Evolutionary conservation across 2,888 invertebrate genomes (phyloP), one percentile per base, ranked within the genome.

Genomic region (Philonicus albiceps): DNA sequence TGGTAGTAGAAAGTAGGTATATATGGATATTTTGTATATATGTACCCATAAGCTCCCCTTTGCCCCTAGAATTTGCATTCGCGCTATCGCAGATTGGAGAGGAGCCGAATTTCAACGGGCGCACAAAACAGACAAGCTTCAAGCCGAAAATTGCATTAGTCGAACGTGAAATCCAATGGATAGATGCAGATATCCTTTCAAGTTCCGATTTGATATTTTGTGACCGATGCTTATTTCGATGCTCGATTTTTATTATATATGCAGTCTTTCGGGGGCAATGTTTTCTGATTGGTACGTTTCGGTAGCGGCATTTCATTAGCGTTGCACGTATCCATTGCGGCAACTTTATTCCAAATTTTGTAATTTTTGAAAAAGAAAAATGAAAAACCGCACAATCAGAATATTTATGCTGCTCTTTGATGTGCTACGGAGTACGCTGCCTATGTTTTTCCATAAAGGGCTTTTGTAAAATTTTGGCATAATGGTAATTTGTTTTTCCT

Each of bases 121-220:
- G 31, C n/a, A 40, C 43, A 76, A 76, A 37, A 76, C 37, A 37
- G 40, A 40, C 34, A 76, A 74, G 40, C 40, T 76, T 22, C 19
- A 16, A 40, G 40, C 76, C 19, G 76, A 40, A 76, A 76, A 76
- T 76, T 76, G 76, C 76, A 76, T 76, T 76, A 76, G 76, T 22
- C 22, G 76, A 76, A 76, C 76, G 76, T 19, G 34, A 76, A 76
- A 76, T 40, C 76, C 34, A 40, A 76, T 19, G 43, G 76, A 76
- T 76, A 40, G 76, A 76, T 76, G 43, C 76, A 76, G 76, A 76
- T 76, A 76, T 76, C 76, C 76, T 76, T 76, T 76, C 76, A 76
- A 40, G 76, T 40, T 76, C 76, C 76, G 76, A 76, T 76, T 76
- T 40, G 76, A 76, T 76, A 76, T 76, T 76, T 76, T 76, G 19